Conservation (phyloP, 2,888 invertebrate genomes). For the Melolontha melolontha region DNA sequence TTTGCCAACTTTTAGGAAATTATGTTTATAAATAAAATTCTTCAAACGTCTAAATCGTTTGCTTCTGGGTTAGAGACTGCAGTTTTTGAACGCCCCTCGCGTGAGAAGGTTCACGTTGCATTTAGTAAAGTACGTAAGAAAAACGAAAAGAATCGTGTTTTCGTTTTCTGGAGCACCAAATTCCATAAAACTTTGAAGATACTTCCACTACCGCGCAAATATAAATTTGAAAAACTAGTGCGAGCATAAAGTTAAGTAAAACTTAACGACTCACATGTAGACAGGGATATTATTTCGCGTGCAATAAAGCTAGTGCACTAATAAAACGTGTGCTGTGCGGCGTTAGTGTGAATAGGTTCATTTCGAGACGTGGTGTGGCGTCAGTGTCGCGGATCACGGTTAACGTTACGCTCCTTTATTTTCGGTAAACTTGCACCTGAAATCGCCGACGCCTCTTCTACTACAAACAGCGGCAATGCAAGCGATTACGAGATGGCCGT, state of each 20-base stretch:
- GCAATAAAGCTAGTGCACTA: constrained; percentile 26
- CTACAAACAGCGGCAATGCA: not conserved
- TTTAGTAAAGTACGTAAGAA: no score
- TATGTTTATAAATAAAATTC: no score
- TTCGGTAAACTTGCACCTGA: constrained; percentile 20
- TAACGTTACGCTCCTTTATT: constrained; percentile 31
- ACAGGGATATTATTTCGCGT: constrained; percentile 30
- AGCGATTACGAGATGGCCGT: not conserved
- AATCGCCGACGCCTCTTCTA: not conserved
- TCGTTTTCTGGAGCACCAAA: not conserved
- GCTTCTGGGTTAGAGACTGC: no score
- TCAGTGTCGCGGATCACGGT: constrained; percentile 15
- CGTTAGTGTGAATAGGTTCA: constrained; percentile 30
- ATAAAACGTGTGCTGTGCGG: constrained; percentile 12
- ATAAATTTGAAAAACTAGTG: constrained; percentile 22
- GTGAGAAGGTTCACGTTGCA: no score
- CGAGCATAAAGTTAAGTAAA: constrained; percentile 27
- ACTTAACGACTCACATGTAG: constrained; percentile 28
- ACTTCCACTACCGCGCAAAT: constrained; percentile 1
- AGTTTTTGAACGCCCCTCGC: no score
- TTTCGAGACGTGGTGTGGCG: constrained; percentile 22
- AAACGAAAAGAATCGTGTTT: not conserved
- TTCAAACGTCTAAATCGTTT: no score
- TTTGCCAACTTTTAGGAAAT: no score
- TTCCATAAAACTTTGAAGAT: constrained; percentile 7